Conservation (phyloP, 2,888 invertebrate species). For the Tenthredo distinguenda region DNA sequence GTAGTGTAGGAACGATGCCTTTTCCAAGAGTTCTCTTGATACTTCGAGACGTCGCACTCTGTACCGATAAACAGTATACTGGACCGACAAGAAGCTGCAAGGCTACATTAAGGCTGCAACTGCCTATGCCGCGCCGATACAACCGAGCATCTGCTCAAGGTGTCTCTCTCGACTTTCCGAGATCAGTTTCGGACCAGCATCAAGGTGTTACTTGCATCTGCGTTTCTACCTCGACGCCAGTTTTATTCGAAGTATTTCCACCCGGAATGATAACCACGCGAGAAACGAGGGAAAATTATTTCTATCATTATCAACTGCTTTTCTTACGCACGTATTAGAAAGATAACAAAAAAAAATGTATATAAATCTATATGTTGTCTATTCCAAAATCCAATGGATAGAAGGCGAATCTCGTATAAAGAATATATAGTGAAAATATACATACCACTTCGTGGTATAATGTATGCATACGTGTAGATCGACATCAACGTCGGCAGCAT, state of each 20-base stretch:
- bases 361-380: neutral
- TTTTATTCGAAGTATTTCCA: neutral
- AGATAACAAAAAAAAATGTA: neutral
- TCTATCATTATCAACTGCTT: neutral
- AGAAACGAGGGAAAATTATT: neutral
- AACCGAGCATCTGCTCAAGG: conserved; percentile 30
- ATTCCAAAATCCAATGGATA: no score
- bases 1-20: neutral
- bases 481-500: conserved; percentile 12
- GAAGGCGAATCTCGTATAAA: neutral
- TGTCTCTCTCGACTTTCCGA: conserved; percentile 40
- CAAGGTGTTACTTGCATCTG: conserved; percentile 44
- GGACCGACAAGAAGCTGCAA: neutral
- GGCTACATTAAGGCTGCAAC: neutral
- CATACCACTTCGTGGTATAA: neutral
- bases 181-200: conserved; percentile 15
- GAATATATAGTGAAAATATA: neutral
- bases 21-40: neutral
- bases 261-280: neutral
- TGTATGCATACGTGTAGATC: conserved; percentile 7
- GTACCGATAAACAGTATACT: neutral
- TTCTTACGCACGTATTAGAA: neutral
- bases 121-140: neutral
- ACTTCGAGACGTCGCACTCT: neutral
- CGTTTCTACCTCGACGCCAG: neutral